Evolutionary conservation across 1,140 invertebrate species (phyloP).

Genomic region (Zophobas morio): DNA sequence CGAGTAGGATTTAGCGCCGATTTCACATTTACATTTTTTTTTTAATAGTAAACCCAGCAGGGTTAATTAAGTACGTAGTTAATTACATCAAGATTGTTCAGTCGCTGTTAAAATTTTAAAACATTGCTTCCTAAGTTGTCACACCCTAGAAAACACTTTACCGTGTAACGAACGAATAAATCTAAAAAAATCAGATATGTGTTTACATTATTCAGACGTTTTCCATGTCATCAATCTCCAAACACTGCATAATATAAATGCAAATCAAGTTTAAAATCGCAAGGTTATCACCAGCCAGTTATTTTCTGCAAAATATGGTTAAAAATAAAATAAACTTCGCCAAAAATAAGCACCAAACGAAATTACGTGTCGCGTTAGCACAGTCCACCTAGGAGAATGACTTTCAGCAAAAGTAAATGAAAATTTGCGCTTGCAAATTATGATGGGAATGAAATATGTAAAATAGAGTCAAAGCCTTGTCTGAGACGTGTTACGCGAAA

Average conservation of each 20-base stretch:
- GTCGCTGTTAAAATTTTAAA: not conserved
- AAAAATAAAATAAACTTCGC: conserved; percentile 10
- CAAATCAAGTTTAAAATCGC: conserved; percentile 9
- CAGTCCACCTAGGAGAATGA: no score
- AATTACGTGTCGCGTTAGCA: no score
- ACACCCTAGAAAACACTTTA: not conserved
- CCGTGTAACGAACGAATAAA: conserved; percentile 16
- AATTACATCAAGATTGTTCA: no score
- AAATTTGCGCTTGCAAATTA: no score
- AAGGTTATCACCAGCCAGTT: conserved; percentile 4
- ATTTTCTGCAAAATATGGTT: conserved; percentile 3
- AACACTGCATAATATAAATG: conserved; percentile 11
- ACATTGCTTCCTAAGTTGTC: not conserved
- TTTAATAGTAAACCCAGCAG: no score
- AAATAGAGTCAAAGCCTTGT: no score
- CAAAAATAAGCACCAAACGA: not conserved
- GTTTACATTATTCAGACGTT: conserved; percentile 10
- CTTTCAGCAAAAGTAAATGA: no score
- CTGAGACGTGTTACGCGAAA: no score
- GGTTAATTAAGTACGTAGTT: no score
- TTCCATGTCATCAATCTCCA: conserved; percentile 28
- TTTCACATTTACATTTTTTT: no score
- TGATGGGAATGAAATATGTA: no score
- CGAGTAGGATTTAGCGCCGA: not conserved
- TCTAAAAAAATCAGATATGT: conserved; percentile 1